A percentile compares a stretch with the other conserved stretches of the same genome.
phyloP scores from a whole-genome alignment of 30 jellyfish, hydroid and myxozoan genomes.

The Turritopsis dohrnii region DNA sequence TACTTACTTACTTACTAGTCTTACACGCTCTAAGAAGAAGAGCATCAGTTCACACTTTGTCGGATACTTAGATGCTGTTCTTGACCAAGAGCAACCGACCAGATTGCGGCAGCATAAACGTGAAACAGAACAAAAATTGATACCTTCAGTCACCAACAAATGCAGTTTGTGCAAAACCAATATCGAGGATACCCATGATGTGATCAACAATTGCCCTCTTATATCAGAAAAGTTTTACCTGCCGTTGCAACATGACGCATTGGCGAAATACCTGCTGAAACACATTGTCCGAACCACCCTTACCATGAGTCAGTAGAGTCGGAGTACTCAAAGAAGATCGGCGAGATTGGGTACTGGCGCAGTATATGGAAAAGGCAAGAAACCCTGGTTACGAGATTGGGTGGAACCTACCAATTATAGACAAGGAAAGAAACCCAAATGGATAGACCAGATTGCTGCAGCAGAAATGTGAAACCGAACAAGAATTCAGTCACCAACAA shows the following conservation, averaged over 20 bases:
- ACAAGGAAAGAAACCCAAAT: too few relatives aligned
- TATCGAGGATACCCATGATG: background rate
- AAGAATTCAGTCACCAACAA: background rate
- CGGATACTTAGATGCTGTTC: background rate
- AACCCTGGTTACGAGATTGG: too few relatives aligned
- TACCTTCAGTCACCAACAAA: background rate
- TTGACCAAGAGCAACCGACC: background rate
- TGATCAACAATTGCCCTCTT: background rate
- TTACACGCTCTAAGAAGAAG: too few relatives aligned
- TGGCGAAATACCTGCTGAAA: background rate
- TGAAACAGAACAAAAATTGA: too few relatives aligned
- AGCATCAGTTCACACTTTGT: background rate
- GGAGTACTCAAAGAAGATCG: background rate
- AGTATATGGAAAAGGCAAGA: too few relatives aligned
- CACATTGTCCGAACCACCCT: background rate
- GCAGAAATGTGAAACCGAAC: too few relatives aligned
- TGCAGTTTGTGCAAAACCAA: background rate
- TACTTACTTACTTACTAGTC: too few relatives aligned
- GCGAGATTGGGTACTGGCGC: too few relatives aligned
- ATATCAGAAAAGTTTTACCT: background rate
- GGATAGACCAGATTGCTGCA: background rate
- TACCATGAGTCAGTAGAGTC: background rate
- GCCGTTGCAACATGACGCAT: background rate
- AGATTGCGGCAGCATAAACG: background rate
- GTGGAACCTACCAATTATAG: too few relatives aligned